Base-by-base conservation (phyloP, 1,140 invertebrate genomes). In the Eumeta japonica region DNA sequence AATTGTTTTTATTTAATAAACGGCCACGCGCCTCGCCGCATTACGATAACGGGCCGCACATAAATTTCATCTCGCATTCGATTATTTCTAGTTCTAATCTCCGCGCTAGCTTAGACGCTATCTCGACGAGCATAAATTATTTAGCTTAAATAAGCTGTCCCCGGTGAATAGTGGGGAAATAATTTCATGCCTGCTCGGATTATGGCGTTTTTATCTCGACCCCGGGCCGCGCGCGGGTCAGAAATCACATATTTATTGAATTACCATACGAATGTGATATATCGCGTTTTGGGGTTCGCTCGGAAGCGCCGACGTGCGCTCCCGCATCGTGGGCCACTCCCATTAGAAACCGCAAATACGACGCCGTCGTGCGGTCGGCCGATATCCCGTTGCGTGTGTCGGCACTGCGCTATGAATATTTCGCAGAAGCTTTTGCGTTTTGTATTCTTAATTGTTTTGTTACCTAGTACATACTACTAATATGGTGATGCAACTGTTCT, bases 201-300 rank as follows among this genome's bases (percentile, higher is more conserved):
- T 65, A 58, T 52, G 57, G 62, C 61, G 49, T 62, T 68, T 60
- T 68, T 71, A 71, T 71, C 59, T 52, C 46, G 45, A 45, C 58
- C 54, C 62, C 43, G 46, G 42, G 47, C 46, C 52, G 41, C 34
- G 39, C 44, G 39, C 42, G 53, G 57, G 50, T 62, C 55, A 56
- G 57, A 51, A 64, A 60, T 62, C 55, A 51, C 44, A 39, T 55
- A 35, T 51, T 61, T 68, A 68, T 71, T 68, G 64, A 67, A 71
- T 68, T 67, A 73, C 68, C 65, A 67, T 70, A 64, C 56, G 53
- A 66, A 67, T 73, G 60, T 66, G 59, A 68, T 70, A 58, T 63
- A 66, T 53, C 41, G 45, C 49, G 62, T n/a, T n/a, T n/a, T n/a
- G n/a, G n/a, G n/a, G n/a, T n/a, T n/a, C n/a, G n/a, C n/a, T n/a